Conservation (phyloP, 2,888 invertebrate genomes). For the Drosophila nigricruria region DNA sequence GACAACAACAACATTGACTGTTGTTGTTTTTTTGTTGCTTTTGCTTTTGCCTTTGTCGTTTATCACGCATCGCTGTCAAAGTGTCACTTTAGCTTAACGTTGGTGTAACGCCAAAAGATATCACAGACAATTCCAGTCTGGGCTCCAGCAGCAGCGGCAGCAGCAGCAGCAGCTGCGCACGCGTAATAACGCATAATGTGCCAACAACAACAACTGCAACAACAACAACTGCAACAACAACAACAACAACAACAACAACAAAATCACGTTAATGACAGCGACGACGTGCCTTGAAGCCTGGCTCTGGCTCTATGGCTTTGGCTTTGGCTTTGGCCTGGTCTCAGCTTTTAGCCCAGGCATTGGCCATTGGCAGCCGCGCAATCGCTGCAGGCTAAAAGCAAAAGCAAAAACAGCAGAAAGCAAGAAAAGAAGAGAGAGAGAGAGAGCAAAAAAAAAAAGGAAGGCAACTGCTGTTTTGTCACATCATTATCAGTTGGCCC, state of each 20-base stretch:
- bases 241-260: slow-evolving; percentile 42
- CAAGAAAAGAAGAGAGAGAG: slow-evolving; percentile 25
- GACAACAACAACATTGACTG: slow-evolving; percentile 26
- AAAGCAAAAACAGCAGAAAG: slow-evolving; percentile 20
- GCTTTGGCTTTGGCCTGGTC: slow-evolving; percentile 12
- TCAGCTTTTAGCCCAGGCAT: slow-evolving; percentile 24
- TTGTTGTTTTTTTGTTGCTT: slow-evolving; percentile 61
- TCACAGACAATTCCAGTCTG: slow-evolving; percentile 55
- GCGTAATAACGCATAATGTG: slow-evolving; percentile 76
- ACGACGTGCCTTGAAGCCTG: slow-evolving; percentile 60
- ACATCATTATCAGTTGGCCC: slow-evolving; percentile 76
- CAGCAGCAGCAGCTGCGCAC: slow-evolving; percentile 46
- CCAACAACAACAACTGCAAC: slow-evolving; percentile 40
- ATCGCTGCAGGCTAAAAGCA: slow-evolving; percentile 28
- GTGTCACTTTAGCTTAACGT: slow-evolving; percentile 82
- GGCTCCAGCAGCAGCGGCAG: slow-evolving; percentile 15
- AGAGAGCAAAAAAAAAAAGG: slow-evolving; percentile 19
- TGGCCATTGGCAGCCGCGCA: slow-evolving; percentile 21
- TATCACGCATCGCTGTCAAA: slow-evolving; percentile 84
- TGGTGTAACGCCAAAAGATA: slow-evolving; percentile 68
- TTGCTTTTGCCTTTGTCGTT: slow-evolving; percentile 71
- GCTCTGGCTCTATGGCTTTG: not conserved
- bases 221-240: slow-evolving; percentile 36
- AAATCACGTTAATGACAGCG: slow-evolving; percentile 77
- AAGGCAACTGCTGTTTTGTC: slow-evolving; percentile 78